Base-by-base conservation (phyloP, 1,140 invertebrate species). In the Matsumurasca onukii region DNA sequence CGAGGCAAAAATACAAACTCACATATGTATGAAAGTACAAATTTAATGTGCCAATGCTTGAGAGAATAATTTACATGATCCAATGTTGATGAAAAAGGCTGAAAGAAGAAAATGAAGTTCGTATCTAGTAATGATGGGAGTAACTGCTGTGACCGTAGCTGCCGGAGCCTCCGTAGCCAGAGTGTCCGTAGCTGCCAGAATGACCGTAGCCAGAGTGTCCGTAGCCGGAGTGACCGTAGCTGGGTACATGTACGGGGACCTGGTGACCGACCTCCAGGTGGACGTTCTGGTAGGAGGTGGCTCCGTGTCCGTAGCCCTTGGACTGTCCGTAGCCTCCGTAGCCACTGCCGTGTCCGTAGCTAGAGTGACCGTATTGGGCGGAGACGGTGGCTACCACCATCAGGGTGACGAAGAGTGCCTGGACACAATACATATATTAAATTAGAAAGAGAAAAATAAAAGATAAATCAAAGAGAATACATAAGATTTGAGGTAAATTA, bases 221-320 rank as follows among this genome's bases (percentile, higher is more conserved):
- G 13, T 68, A 65, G 15, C 25, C 73, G 27, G 77, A 75, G 0
- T 76, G 76, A 17, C 75, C 57, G 31, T 76, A 69, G n/a, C 67
- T 66, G 27, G 72, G 67, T 13, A 68, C 39, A 67, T 70, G 68
- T 51, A 64, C 49, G 51, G 30, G 64, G 24, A 52, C 64, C 57
- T 67, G 69, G 24, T 48, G 34, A 5, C 66, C 61, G 27, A 49
- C 55, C 55, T 59, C 55, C 22, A 59, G 55, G n/a, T 59, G 55
- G 55, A 27, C 25, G 55, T 59, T 59, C 55, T 59, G 55, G 55
- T 59, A 59, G 55, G 55, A 59, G 9, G 15, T 13, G 5, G 55
- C 55, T 39, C 34, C 34, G 24, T 59, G 25, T 13, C 55, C 55
- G 55, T 59, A 59, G 34, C 34, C 34, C 34, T 39, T 39, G 17